Conservation (phyloP, 2,113 vertebrate species). For the Pteruthius melanotis region DNA sequence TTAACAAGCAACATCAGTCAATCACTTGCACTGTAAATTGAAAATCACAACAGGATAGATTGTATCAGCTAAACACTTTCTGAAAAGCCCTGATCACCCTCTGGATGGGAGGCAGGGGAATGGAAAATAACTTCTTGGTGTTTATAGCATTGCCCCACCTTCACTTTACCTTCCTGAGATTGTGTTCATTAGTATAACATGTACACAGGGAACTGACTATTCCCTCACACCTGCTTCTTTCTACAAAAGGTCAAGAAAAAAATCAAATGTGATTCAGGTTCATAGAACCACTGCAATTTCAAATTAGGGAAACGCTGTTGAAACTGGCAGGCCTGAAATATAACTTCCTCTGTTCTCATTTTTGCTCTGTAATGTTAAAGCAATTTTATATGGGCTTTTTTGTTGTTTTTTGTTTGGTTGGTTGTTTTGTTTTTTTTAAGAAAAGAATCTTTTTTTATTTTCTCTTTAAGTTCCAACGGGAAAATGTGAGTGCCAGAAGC, state of each 20-base stretch:
- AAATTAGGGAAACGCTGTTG: background rate
- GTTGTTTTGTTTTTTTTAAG: background rate
- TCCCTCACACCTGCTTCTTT: background rate
- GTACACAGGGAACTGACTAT: background rate
- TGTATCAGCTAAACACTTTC: background rate
- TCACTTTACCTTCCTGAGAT: background rate
- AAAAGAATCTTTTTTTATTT: background rate
- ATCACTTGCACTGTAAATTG: background rate
- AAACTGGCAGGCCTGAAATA: background rate
- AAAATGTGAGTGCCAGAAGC: background rate
- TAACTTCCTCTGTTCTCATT: background rate
- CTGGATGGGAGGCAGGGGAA: background rate
- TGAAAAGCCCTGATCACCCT: background rate
- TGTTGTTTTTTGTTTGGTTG: background rate
- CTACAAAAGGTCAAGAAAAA: background rate
- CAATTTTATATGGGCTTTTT: background rate
- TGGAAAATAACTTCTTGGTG: background rate
- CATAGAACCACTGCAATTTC: background rate
- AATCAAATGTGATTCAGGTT: background rate
- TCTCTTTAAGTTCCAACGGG: background rate
- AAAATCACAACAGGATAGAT: background rate
- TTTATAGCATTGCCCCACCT: background rate
- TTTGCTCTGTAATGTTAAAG: background rate
- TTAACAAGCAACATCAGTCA: background rate
- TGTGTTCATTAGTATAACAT: background rate